Conservation (phyloP, 2,113 vertebrate species). For the Mola mola region DNA sequence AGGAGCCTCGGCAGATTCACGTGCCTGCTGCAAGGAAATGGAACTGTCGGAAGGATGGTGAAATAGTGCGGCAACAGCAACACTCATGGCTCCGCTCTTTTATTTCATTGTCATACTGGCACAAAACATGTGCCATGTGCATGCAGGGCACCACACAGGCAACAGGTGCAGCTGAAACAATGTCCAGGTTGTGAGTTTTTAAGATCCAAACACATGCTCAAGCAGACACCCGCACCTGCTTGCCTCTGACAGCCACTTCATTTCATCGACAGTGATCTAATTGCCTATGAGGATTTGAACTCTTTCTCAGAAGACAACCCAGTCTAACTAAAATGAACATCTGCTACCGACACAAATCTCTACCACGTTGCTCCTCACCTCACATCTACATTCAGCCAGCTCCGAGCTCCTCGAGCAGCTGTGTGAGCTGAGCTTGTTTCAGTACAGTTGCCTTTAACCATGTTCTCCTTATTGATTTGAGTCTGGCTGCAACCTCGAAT, state of each 20-base stretch:
- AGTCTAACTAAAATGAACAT: slow-evolving; percentile 11
- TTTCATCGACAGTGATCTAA: slow-evolving; percentile 30
- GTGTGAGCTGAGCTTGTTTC: not conserved
- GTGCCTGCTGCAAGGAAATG: slow-evolving; percentile 66
- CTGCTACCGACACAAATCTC: slow-evolving; percentile 20
- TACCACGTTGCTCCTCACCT: not conserved
- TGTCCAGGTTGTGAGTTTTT: slow-evolving; percentile 21
- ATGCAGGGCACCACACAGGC: not conserved
- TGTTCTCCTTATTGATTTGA: slow-evolving; percentile 65
- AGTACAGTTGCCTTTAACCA: slow-evolving; percentile 33
- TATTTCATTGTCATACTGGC: slow-evolving; percentile 78
- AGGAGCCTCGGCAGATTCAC: slow-evolving; percentile 53
- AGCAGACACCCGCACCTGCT: slow-evolving; percentile 13
- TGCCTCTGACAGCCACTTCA: slow-evolving; percentile 11
- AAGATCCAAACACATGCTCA: slow-evolving; percentile 19
- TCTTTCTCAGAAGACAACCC: slow-evolving; percentile 23
- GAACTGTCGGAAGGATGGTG: slow-evolving; percentile 64
- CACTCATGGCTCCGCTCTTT: slow-evolving; percentile 61
- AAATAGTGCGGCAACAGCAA: slow-evolving; percentile 71
- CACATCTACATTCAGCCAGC: not conserved
- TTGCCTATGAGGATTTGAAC: slow-evolving; percentile 13
- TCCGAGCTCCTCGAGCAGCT: not conserved
- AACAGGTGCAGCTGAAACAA: slow-evolving; percentile 39
- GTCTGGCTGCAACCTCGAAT: slow-evolving; percentile 60
- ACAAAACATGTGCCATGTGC: slow-evolving; percentile 43